Base-by-base conservation (phyloP, 2,888 invertebrate species). In the Andrena trimmerana region DNA sequence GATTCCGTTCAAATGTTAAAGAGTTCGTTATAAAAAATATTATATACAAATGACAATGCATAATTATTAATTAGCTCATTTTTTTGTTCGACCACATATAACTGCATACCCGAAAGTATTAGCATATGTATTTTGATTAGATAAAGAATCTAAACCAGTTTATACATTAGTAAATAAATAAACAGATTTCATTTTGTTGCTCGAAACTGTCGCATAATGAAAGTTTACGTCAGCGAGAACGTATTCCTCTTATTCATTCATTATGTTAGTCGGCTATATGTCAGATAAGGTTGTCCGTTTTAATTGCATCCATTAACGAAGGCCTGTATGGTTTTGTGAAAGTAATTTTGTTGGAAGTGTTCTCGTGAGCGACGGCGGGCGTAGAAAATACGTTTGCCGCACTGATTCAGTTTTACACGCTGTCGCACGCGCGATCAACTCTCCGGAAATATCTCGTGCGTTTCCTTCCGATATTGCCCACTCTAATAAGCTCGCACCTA, bases 341-440 rank as follows among this genome's bases (percentile, higher is more conserved):
- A 85, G 85, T 78, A 84, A 81, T 71, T 31, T n/a, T 31, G 48
- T n/a, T 59, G 48, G 29, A 65, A 75, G 59, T 6, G 16, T 27
- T 65, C 59, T 48, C 10, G n/a, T 16, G 24, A 59, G 57, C 60
- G 73, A 36, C 62, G 59, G 54, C 50, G 29, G 27, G 62, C 59
- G 59, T 66, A 63, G 84, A 72, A 81, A 84, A 79, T 73, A 72
- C 79, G 80, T 70, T 77, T 86, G 87, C 84, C 88, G 86, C 73
- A 88, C 84, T 88, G 82, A 75, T 84, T 88, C 75, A 83, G 65
- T 81, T 88, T 86, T 81, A 81, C 83, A 80, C 73, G 65, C 68
- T 71, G 78, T 83, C 79, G 73, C 78, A 57, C 72, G 52, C 50
- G 60, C 67, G 81, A 73, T 69, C 86, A 54, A 57, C 77, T 57